A percentile compares a stretch with the other conserved stretches of the same genome.
Conservation (phyloP, 2,888 invertebrate species). For the Bimastos eiseni region DNA sequence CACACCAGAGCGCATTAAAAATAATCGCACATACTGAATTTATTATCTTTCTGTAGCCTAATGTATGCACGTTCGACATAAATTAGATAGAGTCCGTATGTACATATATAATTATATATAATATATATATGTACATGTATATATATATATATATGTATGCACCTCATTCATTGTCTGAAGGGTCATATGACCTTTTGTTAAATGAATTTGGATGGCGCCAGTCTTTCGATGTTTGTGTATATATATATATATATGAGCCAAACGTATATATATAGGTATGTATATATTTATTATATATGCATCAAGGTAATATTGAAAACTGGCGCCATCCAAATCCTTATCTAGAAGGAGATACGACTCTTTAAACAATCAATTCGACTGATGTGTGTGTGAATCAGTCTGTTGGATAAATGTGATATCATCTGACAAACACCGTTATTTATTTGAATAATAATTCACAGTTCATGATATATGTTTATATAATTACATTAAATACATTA, state of each 20-base stretch:
- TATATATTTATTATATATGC: background rate
- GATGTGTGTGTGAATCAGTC: background rate
- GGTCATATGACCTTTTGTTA: no score
- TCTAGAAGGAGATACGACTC: background rate
- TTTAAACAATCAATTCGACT: no score
- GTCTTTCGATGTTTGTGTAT: background rate
- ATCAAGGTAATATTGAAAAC: background rate
- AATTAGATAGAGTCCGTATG: background rate
- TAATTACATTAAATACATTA: no score
- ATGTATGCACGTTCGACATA: background rate
- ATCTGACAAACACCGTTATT: background rate
- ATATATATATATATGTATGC: background rate
- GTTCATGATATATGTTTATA: background rate
- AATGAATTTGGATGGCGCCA: no score
- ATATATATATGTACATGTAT: background rate
- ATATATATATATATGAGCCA: background rate
- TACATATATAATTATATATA: background rate
- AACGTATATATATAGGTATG: background rate
- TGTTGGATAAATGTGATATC: background rate
- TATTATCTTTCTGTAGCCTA: background rate
- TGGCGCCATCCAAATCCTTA: background rate
- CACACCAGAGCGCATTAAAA: background rate
- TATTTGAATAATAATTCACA: background rate
- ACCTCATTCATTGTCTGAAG: no score
- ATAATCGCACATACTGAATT: background rate